Conservation (phyloP, 2,113 vertebrate species). For the Percopsis transmontana region DNA sequence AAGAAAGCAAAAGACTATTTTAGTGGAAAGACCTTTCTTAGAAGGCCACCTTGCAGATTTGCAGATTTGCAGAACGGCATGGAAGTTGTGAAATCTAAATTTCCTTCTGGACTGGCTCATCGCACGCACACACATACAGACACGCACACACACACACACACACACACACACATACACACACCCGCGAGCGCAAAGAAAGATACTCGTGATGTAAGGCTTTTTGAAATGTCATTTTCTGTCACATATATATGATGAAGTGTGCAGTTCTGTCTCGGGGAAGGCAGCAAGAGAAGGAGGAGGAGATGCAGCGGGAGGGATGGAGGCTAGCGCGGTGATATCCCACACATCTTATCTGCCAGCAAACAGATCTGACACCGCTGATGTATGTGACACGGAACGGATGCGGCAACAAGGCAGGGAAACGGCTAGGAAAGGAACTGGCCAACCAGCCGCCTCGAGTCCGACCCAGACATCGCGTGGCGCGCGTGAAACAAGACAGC, state of each 20-base stretch:
- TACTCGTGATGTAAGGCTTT: slow-evolving; percentile 45
- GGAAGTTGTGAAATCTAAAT: slow-evolving; percentile 31
- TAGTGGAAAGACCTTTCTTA: too few relatives aligned
- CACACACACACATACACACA: slow-evolving; percentile 3
- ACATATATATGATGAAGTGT: slow-evolving; percentile 46
- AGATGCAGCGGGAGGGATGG: slow-evolving; percentile 30
- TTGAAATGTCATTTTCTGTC: slow-evolving; percentile 51
- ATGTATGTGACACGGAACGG: slow-evolving; percentile 33
- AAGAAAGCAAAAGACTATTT: too few relatives aligned
- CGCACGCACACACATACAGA: background rate
- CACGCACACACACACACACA: slow-evolving; percentile 9
- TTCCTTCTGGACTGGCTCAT: slow-evolving; percentile 34
- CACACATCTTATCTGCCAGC: slow-evolving; percentile 27
- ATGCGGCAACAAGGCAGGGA: slow-evolving; percentile 24
- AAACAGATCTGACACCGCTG: slow-evolving; percentile 46
- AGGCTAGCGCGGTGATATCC: slow-evolving; percentile 36
- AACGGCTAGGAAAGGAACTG: slow-evolving; percentile 37
- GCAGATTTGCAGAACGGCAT: slow-evolving; percentile 13
- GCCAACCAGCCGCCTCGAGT: slow-evolving; percentile 12
- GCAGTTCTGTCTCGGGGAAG: slow-evolving; percentile 37
- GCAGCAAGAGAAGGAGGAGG: slow-evolving; percentile 43
- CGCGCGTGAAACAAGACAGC: background rate
- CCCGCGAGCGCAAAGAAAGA: slow-evolving; percentile 34
- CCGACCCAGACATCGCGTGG: background rate
- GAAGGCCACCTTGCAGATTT: slow-evolving; percentile 32